phyloP scores from a whole-genome alignment of 2,113 vertebrate genomes.

The Ranitomeya variabilis region DNA sequence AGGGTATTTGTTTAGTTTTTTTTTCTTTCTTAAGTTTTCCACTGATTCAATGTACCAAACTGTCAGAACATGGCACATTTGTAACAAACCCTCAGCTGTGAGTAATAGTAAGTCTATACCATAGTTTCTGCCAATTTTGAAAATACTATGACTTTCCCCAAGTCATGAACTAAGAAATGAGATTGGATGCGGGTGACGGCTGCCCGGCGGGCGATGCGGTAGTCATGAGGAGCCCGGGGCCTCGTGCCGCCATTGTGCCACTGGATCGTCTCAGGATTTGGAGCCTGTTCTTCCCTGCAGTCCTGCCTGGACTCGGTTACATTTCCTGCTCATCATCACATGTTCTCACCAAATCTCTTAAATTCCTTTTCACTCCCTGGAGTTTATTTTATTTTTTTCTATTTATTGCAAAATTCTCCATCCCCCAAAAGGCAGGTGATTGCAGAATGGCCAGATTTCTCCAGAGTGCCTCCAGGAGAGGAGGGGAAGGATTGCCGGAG shows the following conservation, averaged over 20 bases:
- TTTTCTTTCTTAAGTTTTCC: too few species aligned
- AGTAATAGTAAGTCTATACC: background rate
- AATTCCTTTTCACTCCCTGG: conserved; percentile 10
- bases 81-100: background rate
- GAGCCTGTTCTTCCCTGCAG: background rate
- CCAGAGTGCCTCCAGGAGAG: background rate
- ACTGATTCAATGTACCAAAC: background rate
- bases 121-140: too few species aligned
- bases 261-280: too few species aligned
- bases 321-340: background rate
- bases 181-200: too few species aligned
- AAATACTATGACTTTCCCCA: too few species aligned
- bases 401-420: conserved; percentile 13
- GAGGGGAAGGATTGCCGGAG: background rate
- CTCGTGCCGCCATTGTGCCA: background rate
- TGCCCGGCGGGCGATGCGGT: too few species aligned
- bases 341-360: conserved; percentile 8
- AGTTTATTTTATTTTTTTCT: background rate
- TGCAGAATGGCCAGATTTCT: background rate
- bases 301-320: background rate
- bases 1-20: too few species aligned
- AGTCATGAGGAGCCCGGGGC: background rate
- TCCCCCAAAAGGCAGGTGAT: background rate
- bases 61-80: background rate
- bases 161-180: too few species aligned